Evolutionary conservation across 2,113 vertebrate species (phyloP).

Genomic region (Dunckerocampus dactyliophorus): DNA sequence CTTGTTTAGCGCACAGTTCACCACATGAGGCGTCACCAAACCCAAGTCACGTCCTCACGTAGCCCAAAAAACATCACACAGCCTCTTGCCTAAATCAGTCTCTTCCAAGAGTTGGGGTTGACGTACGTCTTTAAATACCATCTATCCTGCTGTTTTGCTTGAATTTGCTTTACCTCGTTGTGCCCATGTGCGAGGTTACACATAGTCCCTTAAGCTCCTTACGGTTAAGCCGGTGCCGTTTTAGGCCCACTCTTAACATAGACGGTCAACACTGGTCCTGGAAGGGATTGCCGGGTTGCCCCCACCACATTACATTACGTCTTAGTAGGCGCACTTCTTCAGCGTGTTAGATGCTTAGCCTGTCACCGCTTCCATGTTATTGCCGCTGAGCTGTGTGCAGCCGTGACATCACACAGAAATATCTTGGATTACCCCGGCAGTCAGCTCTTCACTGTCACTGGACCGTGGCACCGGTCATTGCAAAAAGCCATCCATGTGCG

Average conservation of each 20-base stretch:
- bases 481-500: neutral
- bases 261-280: too few species aligned
- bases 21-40: neutral
- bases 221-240: conserved; percentile 52
- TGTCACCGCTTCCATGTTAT: too few species aligned
- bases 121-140: too few species aligned
- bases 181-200: conserved; percentile 17
- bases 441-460: too few species aligned
- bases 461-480: too few species aligned
- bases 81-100: neutral
- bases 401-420: too few species aligned
- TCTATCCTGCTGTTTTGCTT: neutral
- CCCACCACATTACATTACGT: conserved; percentile 12
- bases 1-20: too few species aligned
- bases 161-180: too few species aligned
- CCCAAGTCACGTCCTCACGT: too few species aligned
- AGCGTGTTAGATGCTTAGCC: conserved; percentile 19
- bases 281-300: conserved; percentile 13
- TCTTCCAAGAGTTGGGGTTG: neutral
- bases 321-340: too few species aligned
- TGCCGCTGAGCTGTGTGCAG: too few species aligned
- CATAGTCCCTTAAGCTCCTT: conserved; percentile 52
- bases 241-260: conserved; percentile 40
- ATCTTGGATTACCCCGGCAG: too few species aligned
- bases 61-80: neutral